Percentiles rank a stretch among this genome's conserved stretches.
Evolutionary conservation across 2,797 vertebrate genomes (phyloP).

Genomic region (Melanotaenia nigrans): DNA sequence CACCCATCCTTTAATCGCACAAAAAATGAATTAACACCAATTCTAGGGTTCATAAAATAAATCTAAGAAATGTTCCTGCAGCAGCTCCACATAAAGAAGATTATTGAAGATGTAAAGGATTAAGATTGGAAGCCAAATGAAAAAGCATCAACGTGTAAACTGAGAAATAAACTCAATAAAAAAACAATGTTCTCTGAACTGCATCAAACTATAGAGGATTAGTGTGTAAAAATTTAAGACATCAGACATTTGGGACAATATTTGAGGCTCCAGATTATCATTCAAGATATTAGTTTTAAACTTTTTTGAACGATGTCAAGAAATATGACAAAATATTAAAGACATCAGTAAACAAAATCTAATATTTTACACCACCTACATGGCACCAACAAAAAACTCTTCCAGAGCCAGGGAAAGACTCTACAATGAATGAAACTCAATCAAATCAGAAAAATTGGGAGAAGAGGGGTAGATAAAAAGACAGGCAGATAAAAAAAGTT

Average conservation of each 20-base stretch:
- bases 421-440: slow-evolving; percentile 21
- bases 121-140: no score
- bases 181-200: neutral
- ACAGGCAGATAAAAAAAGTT: slow-evolving; percentile 12
- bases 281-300: no score
- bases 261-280: no score
- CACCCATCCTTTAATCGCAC: no score
- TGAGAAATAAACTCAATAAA: neutral
- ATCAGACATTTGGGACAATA: no score
- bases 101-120: neutral
- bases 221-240: no score
- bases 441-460: slow-evolving; percentile 1
- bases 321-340: neutral
- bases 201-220: no score
- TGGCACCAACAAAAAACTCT: neutral
- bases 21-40: no score
- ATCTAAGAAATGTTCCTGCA: no score
- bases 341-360: neutral
- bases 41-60: no score
- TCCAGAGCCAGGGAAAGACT: slow-evolving; percentile 5
- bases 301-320: neutral
- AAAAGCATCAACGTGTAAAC: neutral
- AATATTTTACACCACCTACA: neutral
- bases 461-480: slow-evolving; percentile 15
- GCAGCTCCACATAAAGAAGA: no score